phyloP scores from a whole-genome alignment of 2,113 vertebrate genomes.

The Ahaetulla prasina region DNA sequence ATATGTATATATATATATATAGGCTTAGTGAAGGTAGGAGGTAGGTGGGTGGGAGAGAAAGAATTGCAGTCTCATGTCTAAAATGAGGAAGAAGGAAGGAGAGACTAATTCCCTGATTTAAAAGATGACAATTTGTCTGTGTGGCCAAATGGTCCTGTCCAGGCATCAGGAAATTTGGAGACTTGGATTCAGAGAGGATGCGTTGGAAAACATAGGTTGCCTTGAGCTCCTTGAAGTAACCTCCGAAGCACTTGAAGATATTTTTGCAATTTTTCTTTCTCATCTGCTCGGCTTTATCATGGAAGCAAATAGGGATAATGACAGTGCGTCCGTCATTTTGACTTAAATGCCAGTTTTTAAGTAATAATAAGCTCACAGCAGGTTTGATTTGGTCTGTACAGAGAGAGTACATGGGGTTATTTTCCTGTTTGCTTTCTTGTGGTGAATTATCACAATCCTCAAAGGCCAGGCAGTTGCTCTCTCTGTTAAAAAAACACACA shows the following conservation, averaged over 20 bases:
- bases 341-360: constrained; percentile 71
- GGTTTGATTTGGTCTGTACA: constrained; percentile 57
- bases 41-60: background rate
- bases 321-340: constrained; percentile 64
- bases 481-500: constrained; percentile 36
- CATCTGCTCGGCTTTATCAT: constrained; percentile 71
- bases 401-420: constrained; percentile 59
- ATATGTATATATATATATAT: background rate
- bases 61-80: background rate
- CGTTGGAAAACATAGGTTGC: constrained; percentile 42
- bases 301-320: constrained; percentile 72
- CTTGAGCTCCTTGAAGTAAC: constrained; percentile 48
- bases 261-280: constrained; percentile 71
- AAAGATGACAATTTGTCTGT: constrained; percentile 68
- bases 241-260: constrained; percentile 58
- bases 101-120: constrained; percentile 61
- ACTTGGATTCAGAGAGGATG: constrained; percentile 46
- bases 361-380: constrained; percentile 65
- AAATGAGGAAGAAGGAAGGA: constrained; percentile 10
- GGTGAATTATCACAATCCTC: constrained; percentile 59
- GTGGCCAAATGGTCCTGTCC: constrained; percentile 57
- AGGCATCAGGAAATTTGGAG: constrained; percentile 59
- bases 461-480: constrained; percentile 50
- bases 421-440: constrained; percentile 61
- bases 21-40: background rate